A percentile compares a stretch with the other conserved stretches of the same genome.
Conservation (phyloP, 2,888 invertebrate genomes). For the Nephrocerus scutellatus region DNA sequence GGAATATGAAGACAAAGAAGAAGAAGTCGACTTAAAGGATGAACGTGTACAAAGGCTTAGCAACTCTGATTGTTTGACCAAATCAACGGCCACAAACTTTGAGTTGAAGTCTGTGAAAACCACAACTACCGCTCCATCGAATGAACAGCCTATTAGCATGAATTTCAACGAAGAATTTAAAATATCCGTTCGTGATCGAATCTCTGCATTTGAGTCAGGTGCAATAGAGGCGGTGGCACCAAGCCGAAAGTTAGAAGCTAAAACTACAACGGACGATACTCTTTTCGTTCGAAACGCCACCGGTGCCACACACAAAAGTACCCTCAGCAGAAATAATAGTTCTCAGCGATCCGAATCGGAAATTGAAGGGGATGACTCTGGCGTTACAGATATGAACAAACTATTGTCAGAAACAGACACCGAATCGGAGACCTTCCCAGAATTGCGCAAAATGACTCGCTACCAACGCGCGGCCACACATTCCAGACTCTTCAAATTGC, state of each 20-base stretch:
- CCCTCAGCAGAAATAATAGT: conserved; percentile 41
- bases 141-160: conserved; percentile 4
- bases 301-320: conserved; percentile 32
- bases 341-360: conserved; percentile 49
- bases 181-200: conserved; percentile 41
- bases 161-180: conserved; percentile 32
- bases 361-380: conserved; percentile 61
- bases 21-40: conserved; percentile 17
- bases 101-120: conserved; percentile 28
- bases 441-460: conserved; percentile 53
- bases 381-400: conserved; percentile 63
- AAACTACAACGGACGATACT: conserved; percentile 28
- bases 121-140: conserved; percentile 6
- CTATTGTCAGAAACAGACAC: conserved; percentile 61
- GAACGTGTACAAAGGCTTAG: conserved; percentile 3
- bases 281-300: conserved; percentile 35
- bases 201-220: conserved; percentile 39
- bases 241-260: conserved; percentile 20
- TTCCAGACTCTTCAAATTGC: conserved; percentile 60
- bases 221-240: conserved; percentile 14
- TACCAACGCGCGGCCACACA: conserved; percentile 67
- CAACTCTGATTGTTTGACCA: conserved; percentile 17
- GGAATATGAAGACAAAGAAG: conserved; percentile 1
- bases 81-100: conserved; percentile 32
- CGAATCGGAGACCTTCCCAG: conserved; percentile 56